phyloP scores from a whole-genome alignment of 2,113 vertebrate species.

The Pelobates fuscus region DNA sequence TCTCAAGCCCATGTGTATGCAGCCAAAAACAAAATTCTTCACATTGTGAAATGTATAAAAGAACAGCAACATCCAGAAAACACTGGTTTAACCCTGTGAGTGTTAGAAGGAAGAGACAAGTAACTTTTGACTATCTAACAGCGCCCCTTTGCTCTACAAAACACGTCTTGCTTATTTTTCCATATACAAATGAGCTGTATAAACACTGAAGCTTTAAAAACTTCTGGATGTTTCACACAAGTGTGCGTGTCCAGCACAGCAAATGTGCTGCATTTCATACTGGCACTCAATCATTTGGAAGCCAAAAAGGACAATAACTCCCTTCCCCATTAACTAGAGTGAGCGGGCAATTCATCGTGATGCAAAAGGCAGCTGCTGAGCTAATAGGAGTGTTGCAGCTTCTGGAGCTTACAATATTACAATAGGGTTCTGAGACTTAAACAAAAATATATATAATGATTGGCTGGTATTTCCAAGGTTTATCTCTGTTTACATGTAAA shows the following conservation, averaged over 20 bases:
- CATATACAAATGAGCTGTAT: too few species aligned
- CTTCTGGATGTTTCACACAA: not conserved
- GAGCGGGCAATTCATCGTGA: not conserved
- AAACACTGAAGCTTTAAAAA: too few species aligned
- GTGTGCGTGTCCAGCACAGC: not conserved
- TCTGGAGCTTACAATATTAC: too few species aligned
- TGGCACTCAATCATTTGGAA: not conserved
- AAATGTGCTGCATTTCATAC: not conserved
- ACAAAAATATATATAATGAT: too few species aligned
- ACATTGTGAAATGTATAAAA: slow-evolving; percentile 38
- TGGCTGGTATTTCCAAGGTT: too few species aligned
- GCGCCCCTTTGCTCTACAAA: too few species aligned
- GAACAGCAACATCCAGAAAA: slow-evolving; percentile 36
- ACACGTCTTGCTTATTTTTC: too few species aligned
- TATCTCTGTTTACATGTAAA: too few species aligned
- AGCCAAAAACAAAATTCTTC: slow-evolving; percentile 43
- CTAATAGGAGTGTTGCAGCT: not conserved
- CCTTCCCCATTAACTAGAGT: not conserved
- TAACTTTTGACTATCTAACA: too few species aligned
- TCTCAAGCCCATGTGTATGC: slow-evolving; percentile 19
- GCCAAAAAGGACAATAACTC: not conserved
- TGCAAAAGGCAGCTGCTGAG: not conserved
- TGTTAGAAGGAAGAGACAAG: not conserved
- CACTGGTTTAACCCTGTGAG: not conserved
- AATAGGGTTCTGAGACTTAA: too few species aligned